Conservation (phyloP, 2,888 invertebrate genomes). For the Hermodice carunculata region DNA sequence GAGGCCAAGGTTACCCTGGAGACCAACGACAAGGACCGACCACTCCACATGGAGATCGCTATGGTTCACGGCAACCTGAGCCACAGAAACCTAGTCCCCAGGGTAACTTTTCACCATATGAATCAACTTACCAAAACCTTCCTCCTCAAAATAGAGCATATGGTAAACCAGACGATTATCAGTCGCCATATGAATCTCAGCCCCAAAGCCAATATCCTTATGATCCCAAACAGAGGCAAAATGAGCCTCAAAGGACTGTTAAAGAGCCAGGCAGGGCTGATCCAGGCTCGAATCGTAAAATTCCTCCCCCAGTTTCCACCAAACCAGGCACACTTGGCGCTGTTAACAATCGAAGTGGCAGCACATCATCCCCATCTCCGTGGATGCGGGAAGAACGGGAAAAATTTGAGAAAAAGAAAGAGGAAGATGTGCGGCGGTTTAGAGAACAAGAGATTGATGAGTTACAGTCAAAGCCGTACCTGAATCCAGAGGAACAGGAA, state of each 20-base stretch:
- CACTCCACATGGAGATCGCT: too few species aligned
- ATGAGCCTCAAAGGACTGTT: too few species aligned
- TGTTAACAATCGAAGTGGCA: conserved; percentile 10
- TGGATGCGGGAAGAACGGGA: conserved; percentile 79
- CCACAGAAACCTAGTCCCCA: conserved; percentile 8
- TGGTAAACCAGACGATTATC: too few species aligned
- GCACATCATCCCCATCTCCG: conserved; percentile 72
- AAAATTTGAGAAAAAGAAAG: conserved; percentile 19
- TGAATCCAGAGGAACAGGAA: conserved; percentile 58
- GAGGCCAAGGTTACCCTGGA: too few species aligned
- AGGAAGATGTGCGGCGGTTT: conserved; percentile 30
- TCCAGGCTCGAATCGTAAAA: too few species aligned
- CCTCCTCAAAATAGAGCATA: too few species aligned
- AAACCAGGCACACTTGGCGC: conserved; percentile 31
- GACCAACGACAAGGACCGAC: too few species aligned
- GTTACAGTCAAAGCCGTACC: conserved; percentile 74
- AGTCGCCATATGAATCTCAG: too few species aligned
- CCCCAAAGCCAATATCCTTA: too few species aligned
- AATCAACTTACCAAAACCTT: background rate
- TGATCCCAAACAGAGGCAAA: too few species aligned
- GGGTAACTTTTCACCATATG: background rate
- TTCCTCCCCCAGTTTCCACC: conserved; percentile 30
- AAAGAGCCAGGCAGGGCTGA: too few species aligned
- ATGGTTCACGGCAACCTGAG: conserved; percentile 9
- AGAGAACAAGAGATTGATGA: conserved; percentile 72